Base-by-base conservation (phyloP, 2,797 vertebrate genomes). In the Notamacropus eugenii region DNA sequence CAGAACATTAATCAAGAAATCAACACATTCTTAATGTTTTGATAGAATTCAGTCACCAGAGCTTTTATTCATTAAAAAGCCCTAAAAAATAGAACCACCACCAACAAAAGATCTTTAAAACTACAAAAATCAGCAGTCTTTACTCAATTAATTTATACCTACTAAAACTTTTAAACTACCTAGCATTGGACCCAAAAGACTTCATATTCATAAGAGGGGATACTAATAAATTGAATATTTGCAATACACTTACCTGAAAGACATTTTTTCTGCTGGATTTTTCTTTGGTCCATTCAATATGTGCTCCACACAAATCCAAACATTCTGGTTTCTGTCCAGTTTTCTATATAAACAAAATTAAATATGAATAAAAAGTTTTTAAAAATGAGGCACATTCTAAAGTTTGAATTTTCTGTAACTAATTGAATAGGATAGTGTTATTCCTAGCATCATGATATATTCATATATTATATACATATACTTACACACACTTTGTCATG, bases 261-360 rank as follows among this genome's bases (percentile, higher is more conserved):
- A 99, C 99, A 13, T 99, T 99, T 98, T 99, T 99, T 97, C 98
- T 99, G 98, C 99, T 99, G 5, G 99, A 99, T 98, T 99, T 99
- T 97, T 99, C 99, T 1, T 98, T 98, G 40, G 99, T 98, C 99
- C 99, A 99, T 91, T 99, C 99, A 58, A 99, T 98, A 1, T 98
- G 94, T 93, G 99, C 99, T 12, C 99, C 99, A 94, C 98, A 98
- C 95, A 99, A 98, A 97, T 99, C 99, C 95, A 99, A 98, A 82
- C 98, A 98, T 94, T 99, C 99, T n/a, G 99, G 98, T 98, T 99
- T 99, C 92, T 98, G 90, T n/a, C 99, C 99, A 0, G 99, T 96
- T 99, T 99, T 99, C 99, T 99, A 95, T 95, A 95, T 95, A 98
- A 74, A 98, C 5, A 96, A 94, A 95, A 91, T 4, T 40, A 94